These are phyloP conservation scores for Propsilocerus akamusi DNA, from an alignment of 1,140 invertebrate species.

Conservation along the genomic window DNA sequence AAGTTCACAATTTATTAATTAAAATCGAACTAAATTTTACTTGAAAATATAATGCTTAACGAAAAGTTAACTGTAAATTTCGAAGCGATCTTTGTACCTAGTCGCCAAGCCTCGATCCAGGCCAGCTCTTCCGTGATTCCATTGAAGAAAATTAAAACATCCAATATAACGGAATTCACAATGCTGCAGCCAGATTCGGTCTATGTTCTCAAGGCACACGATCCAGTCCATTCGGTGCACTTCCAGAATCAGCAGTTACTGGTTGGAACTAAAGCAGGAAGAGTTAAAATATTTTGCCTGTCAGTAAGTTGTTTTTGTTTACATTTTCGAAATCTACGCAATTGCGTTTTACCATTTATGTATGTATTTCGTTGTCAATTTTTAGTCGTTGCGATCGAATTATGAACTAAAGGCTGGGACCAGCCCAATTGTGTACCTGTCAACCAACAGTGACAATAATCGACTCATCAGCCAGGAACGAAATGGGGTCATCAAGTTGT, in stretches of 20 bases:
- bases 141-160: no score
- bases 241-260: neutral
- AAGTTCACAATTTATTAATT: no score
- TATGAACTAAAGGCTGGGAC: conserved; percentile 34
- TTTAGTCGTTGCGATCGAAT: conserved; percentile 37
- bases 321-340: neutral
- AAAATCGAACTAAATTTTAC: no score
- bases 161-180: no score
- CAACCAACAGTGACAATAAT: conserved; percentile 27
- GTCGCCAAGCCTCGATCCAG: no score
- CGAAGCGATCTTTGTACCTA: no score
- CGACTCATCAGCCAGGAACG: conserved; percentile 49
- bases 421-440: conserved; percentile 32
- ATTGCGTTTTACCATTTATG: no score
- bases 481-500: conserved; percentile 41
- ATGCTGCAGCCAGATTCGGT: neutral
- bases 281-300: conserved; percentile 6
- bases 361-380: conserved; percentile 10
- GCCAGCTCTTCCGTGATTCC: no score
- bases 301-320: conserved; percentile 3
- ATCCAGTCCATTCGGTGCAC: neutral
- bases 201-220: neutral
- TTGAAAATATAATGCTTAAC: no score
- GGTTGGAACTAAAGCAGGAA: neutral
- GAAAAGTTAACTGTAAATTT: no score